Evolutionary conservation across 2,797 vertebrate species (phyloP), one percentile per base, ranked within the genome.

Genomic region (Balearica regulorum): DNA sequence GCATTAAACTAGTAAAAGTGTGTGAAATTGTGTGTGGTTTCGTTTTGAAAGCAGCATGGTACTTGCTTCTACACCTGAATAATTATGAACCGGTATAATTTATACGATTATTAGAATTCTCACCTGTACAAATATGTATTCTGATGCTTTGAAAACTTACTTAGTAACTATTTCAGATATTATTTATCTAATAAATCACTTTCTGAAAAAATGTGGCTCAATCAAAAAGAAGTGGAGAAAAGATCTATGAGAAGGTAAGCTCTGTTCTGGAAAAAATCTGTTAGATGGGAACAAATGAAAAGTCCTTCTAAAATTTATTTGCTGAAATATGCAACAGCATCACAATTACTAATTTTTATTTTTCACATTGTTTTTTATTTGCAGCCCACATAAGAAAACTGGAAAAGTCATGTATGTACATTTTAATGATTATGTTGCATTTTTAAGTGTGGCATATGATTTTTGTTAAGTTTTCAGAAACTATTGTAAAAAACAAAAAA

Each of bases 101-200:
- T 26, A 18, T 22, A 10, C 6, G 3, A 12, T 37, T 51, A 15
- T 76, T 76, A 29, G n/a, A 75, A 61, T 83, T 68, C 11, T 66
- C 13, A 19, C 2, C 0, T 13, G 21, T 78, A n/a, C 6, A 44
- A 75, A 46, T 43, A 41, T 11, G 15, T 28, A 29, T 9, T 44
- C 44, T 37, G 41, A n/a, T 78, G 16, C 13, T 51, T 96, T 6
- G 8, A 41, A 95, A 90, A 37, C 87, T 90, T 98, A 97, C 98
- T 99, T 97, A 99, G 98, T 97, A 13, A 48, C 51, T 37, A 33
- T 87, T 49, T 86, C 89, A 99, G 99, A 66, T 99, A 99, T 96
- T 99, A 99, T 96, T 98, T 99, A 92, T 99, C 99, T 78, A 98
- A 98, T 79, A 98, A 99, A 87, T 97, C 98, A 25, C 96, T 98